A percentile compares a stretch with the other conserved stretches of the same genome.
Conservation (phyloP, 2,888 invertebrate genomes). For the Cryptocheilus praepositus region DNA sequence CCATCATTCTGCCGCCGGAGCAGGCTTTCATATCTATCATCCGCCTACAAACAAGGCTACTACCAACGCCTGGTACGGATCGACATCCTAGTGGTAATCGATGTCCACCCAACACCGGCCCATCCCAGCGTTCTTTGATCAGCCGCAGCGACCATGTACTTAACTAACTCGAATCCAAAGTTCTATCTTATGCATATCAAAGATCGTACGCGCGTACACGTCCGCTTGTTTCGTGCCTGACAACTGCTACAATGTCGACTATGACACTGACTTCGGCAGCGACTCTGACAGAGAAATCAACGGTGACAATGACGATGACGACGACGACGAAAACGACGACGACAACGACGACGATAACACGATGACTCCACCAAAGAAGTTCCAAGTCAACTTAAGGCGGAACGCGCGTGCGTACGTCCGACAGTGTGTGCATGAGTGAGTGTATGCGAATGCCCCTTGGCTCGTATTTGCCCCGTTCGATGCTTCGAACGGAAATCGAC, state of each 20-base stretch:
- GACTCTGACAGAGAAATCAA: background rate
- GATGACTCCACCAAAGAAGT: background rate
- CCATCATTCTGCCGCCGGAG: constrained; percentile 81
- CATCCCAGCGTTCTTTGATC: constrained; percentile 8
- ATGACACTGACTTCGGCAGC: background rate
- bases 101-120: background rate
- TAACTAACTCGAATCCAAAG: constrained; percentile 67
- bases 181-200: constrained; percentile 52
- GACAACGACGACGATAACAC: background rate
- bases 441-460: no score
- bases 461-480: background rate
- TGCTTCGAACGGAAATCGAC: constrained; percentile 14
- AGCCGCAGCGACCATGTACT: constrained; percentile 66
- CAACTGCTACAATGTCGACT: background rate
- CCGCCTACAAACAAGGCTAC: constrained; percentile 82
- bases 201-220: constrained; percentile 42
- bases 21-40: constrained; percentile 93
- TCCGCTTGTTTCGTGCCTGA: constrained; percentile 36
- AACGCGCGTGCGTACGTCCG: no score
- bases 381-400: no score
- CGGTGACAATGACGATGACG: constrained; percentile 6
- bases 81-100: constrained; percentile 82
- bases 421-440: no score
- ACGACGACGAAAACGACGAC: background rate
- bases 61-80: constrained; percentile 86